These are phyloP conservation scores for Lophotriccus pileatus DNA, from an alignment of 2,797 vertebrate species.

Conservation along the genomic window DNA sequence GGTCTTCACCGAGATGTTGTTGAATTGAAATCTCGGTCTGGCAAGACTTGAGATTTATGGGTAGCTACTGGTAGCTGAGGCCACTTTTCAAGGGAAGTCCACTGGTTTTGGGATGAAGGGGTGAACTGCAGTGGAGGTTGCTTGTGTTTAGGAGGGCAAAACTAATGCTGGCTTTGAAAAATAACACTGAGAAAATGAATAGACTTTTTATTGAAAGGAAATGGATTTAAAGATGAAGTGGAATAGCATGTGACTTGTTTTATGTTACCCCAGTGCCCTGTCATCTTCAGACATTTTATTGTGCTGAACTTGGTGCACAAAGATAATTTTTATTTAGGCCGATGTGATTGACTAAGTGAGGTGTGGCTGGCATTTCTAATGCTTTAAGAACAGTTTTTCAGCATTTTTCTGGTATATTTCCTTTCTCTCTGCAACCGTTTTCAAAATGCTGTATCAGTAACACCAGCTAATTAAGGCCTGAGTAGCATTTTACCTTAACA, in stretches of 20 bases:
- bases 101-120: fast-evolving
- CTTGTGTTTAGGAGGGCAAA: background rate
- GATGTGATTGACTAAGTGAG: background rate
- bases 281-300: background rate
- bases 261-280: background rate
- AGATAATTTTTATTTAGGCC: background rate
- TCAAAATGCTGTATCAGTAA: background rate
- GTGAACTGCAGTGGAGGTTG: background rate
- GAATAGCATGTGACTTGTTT: background rate
- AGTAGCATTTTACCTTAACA: background rate
- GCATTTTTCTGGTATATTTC: background rate
- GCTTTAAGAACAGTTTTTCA: background rate
- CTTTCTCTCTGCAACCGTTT: background rate
- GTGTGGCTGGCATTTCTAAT: background rate
- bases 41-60: background rate
- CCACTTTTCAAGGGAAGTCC: background rate
- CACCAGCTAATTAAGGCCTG: background rate
- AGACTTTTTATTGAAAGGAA: background rate
- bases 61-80: background rate
- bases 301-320: background rate
- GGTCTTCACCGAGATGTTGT: background rate
- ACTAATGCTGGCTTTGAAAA: background rate
- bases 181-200: background rate
- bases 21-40: background rate
- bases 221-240: background rate